phyloP scores from a whole-genome alignment of 2,888 invertebrate genomes.

The Athripsodes cinereus region DNA sequence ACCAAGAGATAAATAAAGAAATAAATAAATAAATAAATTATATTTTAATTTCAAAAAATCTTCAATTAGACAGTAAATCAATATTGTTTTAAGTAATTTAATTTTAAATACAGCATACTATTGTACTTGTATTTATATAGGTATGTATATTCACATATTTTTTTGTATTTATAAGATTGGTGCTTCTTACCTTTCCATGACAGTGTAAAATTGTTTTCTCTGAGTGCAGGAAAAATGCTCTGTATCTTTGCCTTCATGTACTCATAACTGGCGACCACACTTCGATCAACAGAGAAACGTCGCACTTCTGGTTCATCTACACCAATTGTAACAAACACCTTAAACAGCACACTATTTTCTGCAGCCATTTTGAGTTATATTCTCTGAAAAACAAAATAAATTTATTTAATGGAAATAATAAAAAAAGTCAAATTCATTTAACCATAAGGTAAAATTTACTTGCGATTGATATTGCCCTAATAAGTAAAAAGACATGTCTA shows the following conservation, averaged over 20 bases:
- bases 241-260: conserved; percentile 53
- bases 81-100: no score
- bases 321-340: conserved; percentile 42
- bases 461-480: not conserved
- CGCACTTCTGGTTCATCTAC: conserved; percentile 51
- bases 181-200: conserved; percentile 64
- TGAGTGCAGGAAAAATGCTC: conserved; percentile 51
- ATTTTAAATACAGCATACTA: no score
- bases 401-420: not conserved
- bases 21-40: no score
- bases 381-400: not conserved
- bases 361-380: conserved; percentile 14
- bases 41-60: no score
- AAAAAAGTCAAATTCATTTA: not conserved
- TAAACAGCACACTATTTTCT: conserved; percentile 37
- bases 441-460: not conserved
- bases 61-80: no score
- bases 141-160: no score
- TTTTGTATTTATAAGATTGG: no score
- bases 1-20: no score
- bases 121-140: no score
- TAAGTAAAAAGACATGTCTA: not conserved
- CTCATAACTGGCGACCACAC: conserved; percentile 47
- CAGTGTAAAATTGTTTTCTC: conserved; percentile 44
- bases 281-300: conserved; percentile 54